Evolutionary conservation across 2,888 invertebrate genomes (phyloP), one percentile per base, ranked within the genome.

Genomic region (Tetranychus piercei): DNA sequence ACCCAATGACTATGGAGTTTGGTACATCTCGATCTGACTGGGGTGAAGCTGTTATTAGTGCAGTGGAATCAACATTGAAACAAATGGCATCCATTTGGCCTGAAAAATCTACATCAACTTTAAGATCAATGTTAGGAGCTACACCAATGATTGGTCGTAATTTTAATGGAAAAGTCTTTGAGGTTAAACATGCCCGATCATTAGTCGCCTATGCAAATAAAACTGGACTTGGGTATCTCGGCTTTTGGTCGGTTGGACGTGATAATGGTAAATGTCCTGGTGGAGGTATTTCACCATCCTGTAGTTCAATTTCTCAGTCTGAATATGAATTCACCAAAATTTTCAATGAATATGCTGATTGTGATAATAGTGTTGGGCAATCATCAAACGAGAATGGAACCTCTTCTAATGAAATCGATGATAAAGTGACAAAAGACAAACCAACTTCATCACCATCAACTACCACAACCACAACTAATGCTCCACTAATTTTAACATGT

Each of bases 1-100:
- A 76, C 69, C 70, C 74, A 18, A 75, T 75, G 76, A 75, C 75
- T 22, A 75, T 75, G 76, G 74, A 76, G 34, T 76, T 74, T 55
- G 73, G 75, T 4, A 71, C 55, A 5, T 44, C 18, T 6, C 8
- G 8, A 22, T 18, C 70, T 23, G 20, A 45, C 6, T 76, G 76
- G 76, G 76, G 76, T 44, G 74, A 75, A 20, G 76, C 74, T 22
- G 76, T 76, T 34, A 76, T 76, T 34, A 23, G 55, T n/a, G 76
- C 74, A 8, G 44, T 65, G 6, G 72, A 76, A 70, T 43, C 72
- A 44, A 66, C 74, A 4, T 67, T 65, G 20, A 73, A 23, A 5
- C 74, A 74, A 44, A 75, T 74, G 74, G 69, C 67, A 70, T 43
- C 66, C 9, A 55, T 76, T 64, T 76, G 74, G 74, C 72, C 76